Evolutionary conservation across 2,113 vertebrate species (phyloP), one percentile per base, ranked within the genome.

Genomic region (Anas platyrhynchos): DNA sequence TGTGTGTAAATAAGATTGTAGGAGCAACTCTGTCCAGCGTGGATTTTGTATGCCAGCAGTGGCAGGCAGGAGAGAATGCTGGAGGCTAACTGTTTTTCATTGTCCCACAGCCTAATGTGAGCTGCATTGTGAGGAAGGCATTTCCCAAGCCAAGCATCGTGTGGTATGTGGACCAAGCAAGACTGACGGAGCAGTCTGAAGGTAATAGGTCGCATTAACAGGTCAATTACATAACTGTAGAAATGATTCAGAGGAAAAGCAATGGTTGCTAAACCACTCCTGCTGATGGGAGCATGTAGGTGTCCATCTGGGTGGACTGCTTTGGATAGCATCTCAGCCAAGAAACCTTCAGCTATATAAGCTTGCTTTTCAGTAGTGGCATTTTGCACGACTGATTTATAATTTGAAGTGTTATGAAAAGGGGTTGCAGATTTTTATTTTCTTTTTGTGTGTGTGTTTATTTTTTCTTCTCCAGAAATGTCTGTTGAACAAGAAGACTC

Each of bases 71-170:
- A 61, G 43, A 55, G 55, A 77, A 50, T 3, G 1, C 6, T 6
- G 2, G 38, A 74, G n/a, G 32, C 21, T 79, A 68, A 41, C 4
- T 62, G 29, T 1, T 32, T 83, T 75, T 84, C 68, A 32, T 54
- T 91, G 46, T 18, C 36, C 71, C 16, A 11, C 17, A 97, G 97
- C 52, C 23, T 3, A 94, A 66, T 0, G 15, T 95, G 84, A 96
- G 48, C 83, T 96, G 95, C 29, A 6, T 89, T 0, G 9, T 97
- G 85, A 91, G 72, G 72, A 97, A 91, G 56, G 96, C 31, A 0
- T 96, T 96, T 86, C 96, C 96, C 41, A 96, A 92, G 77, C 91
- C 96, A 17, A 90, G 54, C 9, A 85, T 94, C 2, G 12, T 54
- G 23, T 96, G 96, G 96, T 91, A 69, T 2, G 0, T 69, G 80